phyloP scores from a whole-genome alignment of 2,113 vertebrate species.

The Channa maculata region DNA sequence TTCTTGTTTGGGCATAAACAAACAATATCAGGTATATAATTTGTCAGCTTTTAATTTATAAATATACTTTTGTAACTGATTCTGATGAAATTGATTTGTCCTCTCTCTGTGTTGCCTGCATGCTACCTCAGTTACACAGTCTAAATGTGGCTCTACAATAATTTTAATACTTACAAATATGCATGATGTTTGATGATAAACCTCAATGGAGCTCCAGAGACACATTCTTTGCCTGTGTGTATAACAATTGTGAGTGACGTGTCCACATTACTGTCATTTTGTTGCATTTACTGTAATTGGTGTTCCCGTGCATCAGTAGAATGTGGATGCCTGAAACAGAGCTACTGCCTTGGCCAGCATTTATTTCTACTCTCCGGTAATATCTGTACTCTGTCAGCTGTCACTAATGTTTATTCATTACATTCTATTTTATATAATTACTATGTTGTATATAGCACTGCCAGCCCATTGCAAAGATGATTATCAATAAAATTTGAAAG shows the following conservation, averaged over 20 bases:
- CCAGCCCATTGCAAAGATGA: conserved; percentile 16
- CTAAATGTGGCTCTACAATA: conserved; percentile 39
- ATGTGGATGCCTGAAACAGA: conserved; percentile 18
- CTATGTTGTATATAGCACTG: conserved; percentile 31
- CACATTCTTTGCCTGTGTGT: conserved; percentile 37
- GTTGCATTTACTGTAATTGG: conserved; percentile 13
- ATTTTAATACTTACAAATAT: conserved; percentile 44
- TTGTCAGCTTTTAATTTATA: conserved; percentile 49
- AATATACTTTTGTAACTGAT: conserved; percentile 54
- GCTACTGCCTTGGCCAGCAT: conserved; percentile 12
- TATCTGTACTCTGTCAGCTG: conserved; percentile 11
- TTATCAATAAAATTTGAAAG: conserved; percentile 39
- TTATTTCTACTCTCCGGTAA: background rate
- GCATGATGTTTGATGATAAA: conserved; percentile 61
- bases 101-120: conserved; percentile 46
- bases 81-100: conserved; percentile 35
- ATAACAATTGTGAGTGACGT: conserved; percentile 21
- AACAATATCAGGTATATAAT: conserved; percentile 69
- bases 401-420: conserved; percentile 21
- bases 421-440: conserved; percentile 54
- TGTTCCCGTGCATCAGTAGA: conserved; percentile 34
- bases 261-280: conserved; percentile 22
- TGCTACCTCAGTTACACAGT: conserved; percentile 70
- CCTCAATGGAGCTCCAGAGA: conserved; percentile 44
- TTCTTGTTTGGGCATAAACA: conserved; percentile 70